These are phyloP conservation scores for Aplysia californica DNA, from an alignment of 1,140 invertebrate genomes.

Conservation along the genomic window DNA sequence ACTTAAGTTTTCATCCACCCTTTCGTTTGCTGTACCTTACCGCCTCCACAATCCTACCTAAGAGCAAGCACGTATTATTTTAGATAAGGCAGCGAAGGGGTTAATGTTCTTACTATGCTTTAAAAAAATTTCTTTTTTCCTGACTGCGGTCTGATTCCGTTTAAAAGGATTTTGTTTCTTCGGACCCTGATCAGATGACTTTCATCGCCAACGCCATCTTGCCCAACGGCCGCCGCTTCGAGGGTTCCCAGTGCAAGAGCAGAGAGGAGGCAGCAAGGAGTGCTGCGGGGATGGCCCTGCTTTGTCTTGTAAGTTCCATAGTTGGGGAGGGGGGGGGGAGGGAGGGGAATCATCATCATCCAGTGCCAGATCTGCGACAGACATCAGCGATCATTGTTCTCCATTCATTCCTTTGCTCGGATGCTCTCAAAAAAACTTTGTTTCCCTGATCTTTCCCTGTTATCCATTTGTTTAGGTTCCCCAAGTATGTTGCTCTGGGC, in stretches of 20 bases:
- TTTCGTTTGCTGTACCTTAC: too few relatives aligned
- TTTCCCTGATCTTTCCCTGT: background rate
- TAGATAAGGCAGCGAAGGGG: background rate
- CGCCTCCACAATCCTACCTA: background rate
- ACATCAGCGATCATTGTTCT: background rate
- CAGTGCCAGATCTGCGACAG: background rate
- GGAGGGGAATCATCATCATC: too few relatives aligned
- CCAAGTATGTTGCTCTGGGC: too few relatives aligned
- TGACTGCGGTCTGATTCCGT: background rate
- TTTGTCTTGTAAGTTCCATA: constrained; percentile 44
- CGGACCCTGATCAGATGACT: constrained; percentile 31
- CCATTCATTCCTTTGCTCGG: background rate
- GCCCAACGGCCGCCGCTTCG: constrained; percentile 42
- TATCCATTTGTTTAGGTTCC: too few relatives aligned
- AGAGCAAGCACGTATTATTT: background rate
- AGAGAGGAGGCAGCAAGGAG: constrained; percentile 51
- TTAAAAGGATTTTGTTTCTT: background rate
- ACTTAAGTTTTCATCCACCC: too few relatives aligned
- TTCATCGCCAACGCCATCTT: constrained; percentile 39
- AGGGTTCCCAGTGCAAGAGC: constrained; percentile 45
- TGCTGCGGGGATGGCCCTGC: constrained; percentile 49
- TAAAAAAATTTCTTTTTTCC: background rate
- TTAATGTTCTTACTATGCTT: background rate
- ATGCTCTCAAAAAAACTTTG: background rate
- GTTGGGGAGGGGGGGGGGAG: background rate